Percentiles rank a stretch among this genome's conserved stretches.
Evolutionary conservation across 2,797 vertebrate species (phyloP).

Genomic region (Sebastes oblongus): DNA sequence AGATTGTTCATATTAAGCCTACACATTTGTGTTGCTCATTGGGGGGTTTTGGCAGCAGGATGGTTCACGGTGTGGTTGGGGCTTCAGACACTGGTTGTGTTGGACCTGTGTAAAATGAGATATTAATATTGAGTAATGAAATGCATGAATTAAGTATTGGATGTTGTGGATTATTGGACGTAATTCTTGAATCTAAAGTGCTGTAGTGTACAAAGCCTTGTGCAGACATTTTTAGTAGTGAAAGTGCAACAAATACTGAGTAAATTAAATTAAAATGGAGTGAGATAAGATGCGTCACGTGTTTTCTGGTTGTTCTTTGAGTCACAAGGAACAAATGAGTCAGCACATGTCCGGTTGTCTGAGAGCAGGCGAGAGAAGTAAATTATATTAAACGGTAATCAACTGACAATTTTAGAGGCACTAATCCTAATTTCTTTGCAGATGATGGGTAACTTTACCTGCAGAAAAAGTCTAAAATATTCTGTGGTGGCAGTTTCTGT

Average conservation of each 20-base stretch:
- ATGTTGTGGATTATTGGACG: conserved; percentile 27
- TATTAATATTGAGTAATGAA: background rate
- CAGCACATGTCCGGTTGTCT: background rate
- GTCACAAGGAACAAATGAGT: background rate
- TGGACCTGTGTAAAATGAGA: conserved; percentile 1
- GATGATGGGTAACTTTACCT: background rate
- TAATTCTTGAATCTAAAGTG: conserved; percentile 29
- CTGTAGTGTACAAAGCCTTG: conserved; percentile 13
- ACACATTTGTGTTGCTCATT: no score
- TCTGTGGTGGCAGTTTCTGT: no score
- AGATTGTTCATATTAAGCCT: background rate
- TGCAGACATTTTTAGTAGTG: conserved; percentile 27
- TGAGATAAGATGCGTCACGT: background rate
- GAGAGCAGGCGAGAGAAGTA: background rate
- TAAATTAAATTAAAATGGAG: background rate
- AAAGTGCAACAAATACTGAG: background rate
- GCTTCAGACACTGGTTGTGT: background rate
- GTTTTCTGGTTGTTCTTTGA: background rate
- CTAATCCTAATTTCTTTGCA: background rate
- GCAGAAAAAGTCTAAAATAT: background rate
- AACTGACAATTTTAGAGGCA: background rate
- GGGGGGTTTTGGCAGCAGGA: background rate
- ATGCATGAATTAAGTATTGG: conserved; percentile 44
- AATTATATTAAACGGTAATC: background rate
- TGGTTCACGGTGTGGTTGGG: background rate